phyloP scores from a whole-genome alignment of 2,797 vertebrate species.

The Avahi laniger region DNA sequence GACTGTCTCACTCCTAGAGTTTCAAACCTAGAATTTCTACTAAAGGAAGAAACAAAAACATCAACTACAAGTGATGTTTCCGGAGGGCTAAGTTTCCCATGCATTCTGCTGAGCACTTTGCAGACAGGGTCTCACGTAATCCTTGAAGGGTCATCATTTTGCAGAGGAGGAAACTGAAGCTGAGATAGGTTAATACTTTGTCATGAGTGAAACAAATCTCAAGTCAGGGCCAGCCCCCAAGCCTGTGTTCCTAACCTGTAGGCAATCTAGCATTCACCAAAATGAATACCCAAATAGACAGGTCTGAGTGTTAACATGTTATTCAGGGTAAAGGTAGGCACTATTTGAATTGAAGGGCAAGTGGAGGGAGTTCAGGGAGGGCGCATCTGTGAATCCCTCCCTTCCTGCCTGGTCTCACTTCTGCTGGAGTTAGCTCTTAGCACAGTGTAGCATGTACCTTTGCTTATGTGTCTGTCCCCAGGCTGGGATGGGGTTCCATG shows the following conservation, averaged over 20 bases:
- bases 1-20: background rate
- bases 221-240: background rate
- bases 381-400: background rate
- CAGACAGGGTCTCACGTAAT: background rate
- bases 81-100: background rate
- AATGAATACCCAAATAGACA: background rate
- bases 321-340: too few species aligned
- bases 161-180: background rate
- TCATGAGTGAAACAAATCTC: background rate
- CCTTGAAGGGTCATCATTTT: background rate
- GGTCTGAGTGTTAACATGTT: background rate
- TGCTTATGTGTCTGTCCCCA: fast-evolving
- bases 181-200: background rate
- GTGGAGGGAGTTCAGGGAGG: background rate
- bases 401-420: background rate
- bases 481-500: background rate
- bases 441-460: fast-evolving
- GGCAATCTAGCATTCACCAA: background rate
- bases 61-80: background rate
- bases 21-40: background rate
- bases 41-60: background rate
- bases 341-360: background rate
- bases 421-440: background rate
- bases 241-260: background rate
- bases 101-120: background rate